Evolutionary conservation across 2,888 invertebrate genomes (phyloP).

Genomic region (Sympetrum striolatum): DNA sequence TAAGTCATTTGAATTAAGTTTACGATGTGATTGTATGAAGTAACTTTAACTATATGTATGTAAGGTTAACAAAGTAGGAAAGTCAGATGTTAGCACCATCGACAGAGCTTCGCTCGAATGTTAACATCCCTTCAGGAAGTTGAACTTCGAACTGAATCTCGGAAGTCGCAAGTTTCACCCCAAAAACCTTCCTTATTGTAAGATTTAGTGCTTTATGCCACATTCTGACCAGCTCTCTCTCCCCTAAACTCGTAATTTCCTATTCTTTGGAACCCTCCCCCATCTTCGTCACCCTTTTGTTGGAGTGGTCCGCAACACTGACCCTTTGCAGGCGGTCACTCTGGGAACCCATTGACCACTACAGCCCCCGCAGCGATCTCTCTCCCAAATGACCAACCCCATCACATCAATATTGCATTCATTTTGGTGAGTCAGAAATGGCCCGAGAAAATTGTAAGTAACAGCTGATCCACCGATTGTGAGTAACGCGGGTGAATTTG

Average conservation of each 20-base stretch:
- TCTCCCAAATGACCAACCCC: slow-evolving; percentile 15
- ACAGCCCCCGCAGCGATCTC: neutral
- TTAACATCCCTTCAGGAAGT: neutral
- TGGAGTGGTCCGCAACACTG: slow-evolving; percentile 9
- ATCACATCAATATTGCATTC: slow-evolving; percentile 26
- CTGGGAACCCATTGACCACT: slow-evolving; percentile 23
- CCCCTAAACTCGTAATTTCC: neutral
- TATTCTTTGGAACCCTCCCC: neutral
- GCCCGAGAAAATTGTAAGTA: neutral
- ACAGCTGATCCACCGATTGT: neutral
- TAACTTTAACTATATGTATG: too few relatives aligned
- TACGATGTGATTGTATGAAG: too few relatives aligned
- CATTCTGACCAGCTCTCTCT: neutral
- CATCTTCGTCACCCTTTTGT: neutral
- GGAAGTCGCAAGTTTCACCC: neutral
- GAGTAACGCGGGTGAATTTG: too few relatives aligned
- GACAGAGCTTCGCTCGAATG: neutral
- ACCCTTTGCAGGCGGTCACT: slow-evolving; percentile 29
- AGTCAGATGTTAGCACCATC: too few relatives aligned
- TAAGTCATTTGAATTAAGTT: too few relatives aligned
- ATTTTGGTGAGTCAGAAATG: slow-evolving; percentile 20
- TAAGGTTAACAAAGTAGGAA: too few relatives aligned
- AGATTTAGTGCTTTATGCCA: neutral
- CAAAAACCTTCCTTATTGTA: neutral
- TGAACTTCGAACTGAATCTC: neutral